Conservation (phyloP, 1,140 invertebrate genomes). For the Papilio glaucus region DNA sequence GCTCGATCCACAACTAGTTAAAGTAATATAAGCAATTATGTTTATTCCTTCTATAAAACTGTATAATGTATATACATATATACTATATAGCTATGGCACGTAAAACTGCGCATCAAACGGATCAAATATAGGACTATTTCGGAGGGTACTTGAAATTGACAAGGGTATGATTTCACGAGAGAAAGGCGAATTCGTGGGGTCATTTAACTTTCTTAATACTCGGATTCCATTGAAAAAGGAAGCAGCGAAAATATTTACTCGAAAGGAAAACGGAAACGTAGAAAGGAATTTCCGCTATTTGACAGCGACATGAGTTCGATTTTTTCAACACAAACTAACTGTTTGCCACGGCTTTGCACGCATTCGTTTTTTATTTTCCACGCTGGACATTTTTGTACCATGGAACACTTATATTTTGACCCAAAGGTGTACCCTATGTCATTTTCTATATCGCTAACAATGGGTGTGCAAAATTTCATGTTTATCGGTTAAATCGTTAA, state of each 20-base stretch:
- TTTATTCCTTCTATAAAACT: not conserved
- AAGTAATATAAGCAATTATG: no score
- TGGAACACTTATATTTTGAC: no score
- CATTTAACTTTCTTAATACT: conserved; percentile 15
- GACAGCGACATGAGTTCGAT: not conserved
- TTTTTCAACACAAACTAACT: no score
- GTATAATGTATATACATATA: not conserved
- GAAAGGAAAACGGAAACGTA: conserved; percentile 4
- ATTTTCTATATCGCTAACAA: no score
- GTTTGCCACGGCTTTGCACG: no score
- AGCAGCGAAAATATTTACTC: conserved; percentile 2
- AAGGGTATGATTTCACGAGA: conserved; percentile 14
- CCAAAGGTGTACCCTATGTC: no score
- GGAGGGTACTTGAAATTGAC: not conserved
- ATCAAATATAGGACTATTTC: conserved; percentile 9
- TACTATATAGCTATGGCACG: not conserved
- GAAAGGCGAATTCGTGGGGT: not conserved
- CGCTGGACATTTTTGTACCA: no score
- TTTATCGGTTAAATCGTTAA: no score
- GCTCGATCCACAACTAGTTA: no score
- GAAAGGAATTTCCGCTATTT: conserved; percentile 14
- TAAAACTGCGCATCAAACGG: not conserved
- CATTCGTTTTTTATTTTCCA: no score
- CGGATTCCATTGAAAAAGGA: conserved; percentile 14
- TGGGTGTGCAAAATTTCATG: no score